Percentiles rank a stretch among this genome's conserved stretches.
These are phyloP conservation scores for Cyclophora albipunctata DNA, from an alignment of 2,888 invertebrate species.

Conservation along the genomic window DNA sequence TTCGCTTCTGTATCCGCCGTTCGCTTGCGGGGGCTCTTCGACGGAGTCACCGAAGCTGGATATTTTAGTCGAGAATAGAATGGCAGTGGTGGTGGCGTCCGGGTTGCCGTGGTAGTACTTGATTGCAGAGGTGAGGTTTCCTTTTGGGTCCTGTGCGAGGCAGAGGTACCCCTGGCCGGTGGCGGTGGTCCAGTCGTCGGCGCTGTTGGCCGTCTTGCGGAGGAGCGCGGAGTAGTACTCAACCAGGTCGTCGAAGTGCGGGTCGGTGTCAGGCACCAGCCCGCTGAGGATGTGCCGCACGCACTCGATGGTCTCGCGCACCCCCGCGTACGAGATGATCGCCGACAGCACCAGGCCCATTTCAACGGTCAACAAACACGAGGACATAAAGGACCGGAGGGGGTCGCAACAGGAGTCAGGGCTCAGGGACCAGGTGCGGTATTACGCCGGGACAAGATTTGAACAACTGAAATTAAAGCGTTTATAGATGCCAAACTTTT, in stretches of 20 bases:
- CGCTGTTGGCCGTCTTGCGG: slow-evolving; percentile 42
- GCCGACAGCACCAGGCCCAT: slow-evolving; percentile 86
- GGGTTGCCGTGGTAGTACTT: slow-evolving; percentile 60
- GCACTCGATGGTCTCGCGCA: slow-evolving; percentile 79
- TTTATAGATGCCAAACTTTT: slow-evolving; percentile 68
- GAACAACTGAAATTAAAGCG: slow-evolving; percentile 75
- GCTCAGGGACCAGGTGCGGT: slow-evolving; percentile 49
- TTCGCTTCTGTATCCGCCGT: slow-evolving; percentile 60
- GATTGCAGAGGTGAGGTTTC: slow-evolving; percentile 55
- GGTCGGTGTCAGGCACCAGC: slow-evolving; percentile 52
- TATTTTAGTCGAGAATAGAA: slow-evolving; percentile 70
- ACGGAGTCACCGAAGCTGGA: slow-evolving; percentile 69
- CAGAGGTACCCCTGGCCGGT: slow-evolving; percentile 63
- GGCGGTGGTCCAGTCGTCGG: slow-evolving; percentile 51
- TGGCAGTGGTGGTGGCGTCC: slow-evolving; percentile 45
- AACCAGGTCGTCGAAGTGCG: slow-evolving; percentile 55
- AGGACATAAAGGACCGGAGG: slow-evolving; percentile 36
- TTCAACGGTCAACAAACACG: slow-evolving; percentile 31
- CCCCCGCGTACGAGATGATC: slow-evolving; percentile 84
- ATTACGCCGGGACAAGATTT: slow-evolving; percentile 66
- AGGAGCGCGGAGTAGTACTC: slow-evolving; percentile 56
- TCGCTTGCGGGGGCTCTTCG: slow-evolving; percentile 46
- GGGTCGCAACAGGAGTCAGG: slow-evolving; percentile 43
- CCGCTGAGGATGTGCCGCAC: slow-evolving; percentile 67
- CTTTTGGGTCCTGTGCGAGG: slow-evolving; percentile 53